Evolutionary conservation across 1,140 invertebrate genomes (phyloP).

Genomic region (Lutraria rhynchaena): DNA sequence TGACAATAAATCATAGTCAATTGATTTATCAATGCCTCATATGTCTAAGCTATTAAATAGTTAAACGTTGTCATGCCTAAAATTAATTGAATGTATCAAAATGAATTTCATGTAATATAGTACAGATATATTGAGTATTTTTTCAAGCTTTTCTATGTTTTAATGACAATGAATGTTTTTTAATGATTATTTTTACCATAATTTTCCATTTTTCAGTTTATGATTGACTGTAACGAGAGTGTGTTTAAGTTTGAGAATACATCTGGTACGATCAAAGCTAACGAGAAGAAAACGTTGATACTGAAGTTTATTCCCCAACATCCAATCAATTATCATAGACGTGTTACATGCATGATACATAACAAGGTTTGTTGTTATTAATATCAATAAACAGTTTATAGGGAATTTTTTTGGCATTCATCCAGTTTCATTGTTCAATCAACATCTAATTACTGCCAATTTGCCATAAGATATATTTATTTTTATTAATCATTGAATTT

Average conservation of each 20-base stretch:
- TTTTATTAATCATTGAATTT: too few relatives aligned
- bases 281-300: conserved; percentile 71
- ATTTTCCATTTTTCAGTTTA: conserved; percentile 77
- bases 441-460: too few relatives aligned
- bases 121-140: neutral
- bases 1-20: too few relatives aligned
- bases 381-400: too few relatives aligned
- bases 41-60: too few relatives aligned
- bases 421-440: too few relatives aligned
- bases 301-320: conserved; percentile 77
- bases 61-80: neutral
- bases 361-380: conserved; percentile 79
- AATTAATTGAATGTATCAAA: neutral
- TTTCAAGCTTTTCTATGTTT: neutral
- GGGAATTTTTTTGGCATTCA: too few relatives aligned
- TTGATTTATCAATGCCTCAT: too few relatives aligned
- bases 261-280: conserved; percentile 72
- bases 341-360: conserved; percentile 78
- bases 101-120: neutral
- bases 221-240: conserved; percentile 79
- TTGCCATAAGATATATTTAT: too few relatives aligned
- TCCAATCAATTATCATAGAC: conserved; percentile 81
- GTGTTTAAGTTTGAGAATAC: conserved; percentile 78
- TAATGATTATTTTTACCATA: neutral
- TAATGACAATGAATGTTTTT: neutral